A percentile compares a stretch with the other conserved stretches of the same genome.
These are phyloP conservation scores for Brachyistius frenatus DNA, from an alignment of 2,113 vertebrate genomes.

Conservation along the genomic window DNA sequence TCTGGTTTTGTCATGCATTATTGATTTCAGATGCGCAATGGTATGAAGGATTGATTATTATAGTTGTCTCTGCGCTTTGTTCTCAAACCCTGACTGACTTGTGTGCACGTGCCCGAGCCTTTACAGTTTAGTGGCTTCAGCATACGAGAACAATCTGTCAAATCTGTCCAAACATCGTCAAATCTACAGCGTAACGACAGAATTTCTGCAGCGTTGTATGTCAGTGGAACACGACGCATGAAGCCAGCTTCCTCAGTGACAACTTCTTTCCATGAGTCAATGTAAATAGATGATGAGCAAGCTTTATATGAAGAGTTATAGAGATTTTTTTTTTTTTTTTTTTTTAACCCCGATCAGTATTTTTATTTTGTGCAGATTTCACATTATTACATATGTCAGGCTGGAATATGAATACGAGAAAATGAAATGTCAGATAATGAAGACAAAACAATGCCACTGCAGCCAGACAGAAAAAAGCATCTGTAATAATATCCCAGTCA, in stretches of 20 bases:
- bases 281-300: neutral
- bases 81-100: neutral
- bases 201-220: slow-evolving; percentile 1
- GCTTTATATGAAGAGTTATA: neutral
- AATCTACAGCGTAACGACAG: neutral
- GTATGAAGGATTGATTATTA: slow-evolving; percentile 15
- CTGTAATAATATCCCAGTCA: too few species aligned
- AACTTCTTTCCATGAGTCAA: neutral
- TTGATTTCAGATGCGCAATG: slow-evolving; percentile 13
- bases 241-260: neutral
- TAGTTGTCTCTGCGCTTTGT: neutral
- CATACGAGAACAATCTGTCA: neutral
- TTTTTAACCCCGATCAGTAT: neutral
- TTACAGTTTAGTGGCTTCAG: neutral
- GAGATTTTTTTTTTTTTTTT: too few species aligned
- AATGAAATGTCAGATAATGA: too few species aligned
- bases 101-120: neutral
- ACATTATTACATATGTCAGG: too few species aligned
- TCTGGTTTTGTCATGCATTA: slow-evolving; percentile 1
- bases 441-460: too few species aligned
- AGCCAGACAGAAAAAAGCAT: too few species aligned
- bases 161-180: neutral
- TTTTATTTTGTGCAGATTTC: neutral
- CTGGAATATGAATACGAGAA: too few species aligned
- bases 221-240: neutral